Evolutionary conservation across 2,888 invertebrate genomes (phyloP), one percentile per base, ranked within the genome.

Genomic region (Cordylochernes scorpioides): DNA sequence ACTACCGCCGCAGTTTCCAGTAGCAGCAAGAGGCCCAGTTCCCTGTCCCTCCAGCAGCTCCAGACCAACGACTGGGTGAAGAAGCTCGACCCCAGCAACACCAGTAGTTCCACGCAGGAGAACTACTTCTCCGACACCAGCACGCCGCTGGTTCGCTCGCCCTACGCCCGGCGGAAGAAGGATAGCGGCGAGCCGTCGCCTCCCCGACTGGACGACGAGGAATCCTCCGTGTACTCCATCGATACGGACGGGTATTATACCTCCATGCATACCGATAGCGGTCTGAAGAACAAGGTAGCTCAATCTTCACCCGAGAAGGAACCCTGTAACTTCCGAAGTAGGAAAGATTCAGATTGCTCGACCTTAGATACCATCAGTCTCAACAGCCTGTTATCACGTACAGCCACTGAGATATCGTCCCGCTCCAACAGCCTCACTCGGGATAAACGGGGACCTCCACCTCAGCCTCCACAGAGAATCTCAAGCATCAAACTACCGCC

Each of bases 241-340:
- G 91, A 91, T 49, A 84, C 84, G 2, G 91, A 91, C 55, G 91
- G 91, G 5, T 91, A 88, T 53, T 91, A 84, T 52, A 91, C 91
- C 1, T 86, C 86, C 13, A 91, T 91, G 60, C 86, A 91, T 53
- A 71, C 80, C 63, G 88, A 91, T 53, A 82, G 82, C 31, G 88
- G 88, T 0, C 54, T 91, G 5, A 34, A 43, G 44, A 14, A 28
- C 13, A 35, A 25, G 15, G 15, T 28, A 5, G 7, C 31, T 4
- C n/a, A 24, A 8, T 26, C 37, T 74, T 17, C 18, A 9, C 29
- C 32, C 10, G 31, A 28, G 13, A 28, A 19, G 3, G 24, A 28
- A 5, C 27, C 31, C 8, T 33, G 34, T n/a, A 13, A 25, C 7
- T 24, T 16, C 5, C 29, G 27, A 6, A 27, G 24, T 13, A 30